phyloP scores from a whole-genome alignment of 2,113 vertebrate genomes.

The Nycticorax nycticorax region DNA sequence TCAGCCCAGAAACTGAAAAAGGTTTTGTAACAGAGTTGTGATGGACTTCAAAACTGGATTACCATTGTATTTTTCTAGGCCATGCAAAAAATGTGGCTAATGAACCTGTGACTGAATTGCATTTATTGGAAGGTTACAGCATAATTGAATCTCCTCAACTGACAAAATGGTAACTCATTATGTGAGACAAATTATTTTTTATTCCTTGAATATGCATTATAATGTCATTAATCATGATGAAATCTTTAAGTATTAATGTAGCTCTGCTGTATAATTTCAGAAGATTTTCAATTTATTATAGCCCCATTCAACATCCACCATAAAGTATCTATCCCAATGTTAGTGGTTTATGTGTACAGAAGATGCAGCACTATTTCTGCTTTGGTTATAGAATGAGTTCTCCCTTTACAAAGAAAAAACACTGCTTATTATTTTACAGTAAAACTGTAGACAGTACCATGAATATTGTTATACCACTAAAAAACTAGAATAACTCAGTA shows the following conservation, averaged over 20 bases:
- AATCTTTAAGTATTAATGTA: neutral
- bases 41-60: neutral
- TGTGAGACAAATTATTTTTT: neutral
- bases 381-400: neutral
- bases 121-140: neutral
- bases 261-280: neutral
- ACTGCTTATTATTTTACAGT: neutral
- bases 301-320: neutral
- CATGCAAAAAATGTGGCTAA: neutral
- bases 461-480: neutral
- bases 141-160: neutral
- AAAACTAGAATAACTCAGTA: neutral
- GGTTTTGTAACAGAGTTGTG: neutral
- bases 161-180: neutral
- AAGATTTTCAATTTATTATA: neutral
- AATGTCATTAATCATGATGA: neutral
- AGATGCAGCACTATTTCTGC: neutral
- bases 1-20: neutral
- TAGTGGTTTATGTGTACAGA: neutral
- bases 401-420: neutral
- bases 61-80: neutral
- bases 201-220: neutral
- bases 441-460: neutral
- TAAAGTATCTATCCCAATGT: neutral
- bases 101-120: neutral